Percentiles rank a stretch among this genome's conserved stretches.
Conservation (phyloP, 2,888 invertebrate species). For the Eugnorisma glareosa region DNA sequence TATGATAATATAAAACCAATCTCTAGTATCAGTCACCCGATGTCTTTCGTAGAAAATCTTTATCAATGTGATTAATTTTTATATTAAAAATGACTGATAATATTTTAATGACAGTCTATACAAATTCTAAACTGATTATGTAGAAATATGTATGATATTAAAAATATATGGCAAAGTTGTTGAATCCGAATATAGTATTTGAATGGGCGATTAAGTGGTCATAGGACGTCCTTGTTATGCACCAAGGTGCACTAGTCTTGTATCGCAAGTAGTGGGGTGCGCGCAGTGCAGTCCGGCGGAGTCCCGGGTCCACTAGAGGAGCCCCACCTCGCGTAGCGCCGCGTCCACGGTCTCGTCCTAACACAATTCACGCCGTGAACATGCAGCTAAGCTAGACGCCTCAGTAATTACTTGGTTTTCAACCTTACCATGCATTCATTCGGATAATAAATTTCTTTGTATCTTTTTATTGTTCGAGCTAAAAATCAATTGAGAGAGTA, state of each 20-base stretch:
- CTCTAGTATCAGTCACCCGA: conserved; percentile 48
- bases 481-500: conserved; percentile 31
- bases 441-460: conserved; percentile 12
- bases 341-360: conserved; percentile 98
- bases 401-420: conserved; percentile 25
- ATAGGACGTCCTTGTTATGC: conserved; percentile 13
- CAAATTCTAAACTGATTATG: conserved; percentile 50
- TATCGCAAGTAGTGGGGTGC: conserved; percentile 31
- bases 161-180: conserved; percentile 57
- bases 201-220: conserved; percentile 26
- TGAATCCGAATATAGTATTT: conserved; percentile 28
- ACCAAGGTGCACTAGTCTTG: conserved; percentile 30
- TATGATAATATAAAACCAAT: conserved; percentile 49
- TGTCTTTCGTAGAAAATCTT: conserved; percentile 43
- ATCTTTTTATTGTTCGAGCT: conserved; percentile 40
- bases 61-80: conserved; percentile 30
- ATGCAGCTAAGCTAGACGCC: conserved; percentile 68
- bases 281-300: conserved; percentile 41
- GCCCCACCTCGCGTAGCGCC: conserved; percentile 98
- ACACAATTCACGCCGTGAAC: conserved; percentile 75
- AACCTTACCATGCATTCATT: conserved; percentile 56
- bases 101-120: conserved; percentile 42
- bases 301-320: conserved; percentile 90
- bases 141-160: conserved; percentile 46
- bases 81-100: conserved; percentile 38